Percentiles rank a stretch among this genome's conserved stretches.
phyloP scores from a whole-genome alignment of 30 jellyfish, hydroid and myxozoan species.

The Turritopsis dohrnii region DNA sequence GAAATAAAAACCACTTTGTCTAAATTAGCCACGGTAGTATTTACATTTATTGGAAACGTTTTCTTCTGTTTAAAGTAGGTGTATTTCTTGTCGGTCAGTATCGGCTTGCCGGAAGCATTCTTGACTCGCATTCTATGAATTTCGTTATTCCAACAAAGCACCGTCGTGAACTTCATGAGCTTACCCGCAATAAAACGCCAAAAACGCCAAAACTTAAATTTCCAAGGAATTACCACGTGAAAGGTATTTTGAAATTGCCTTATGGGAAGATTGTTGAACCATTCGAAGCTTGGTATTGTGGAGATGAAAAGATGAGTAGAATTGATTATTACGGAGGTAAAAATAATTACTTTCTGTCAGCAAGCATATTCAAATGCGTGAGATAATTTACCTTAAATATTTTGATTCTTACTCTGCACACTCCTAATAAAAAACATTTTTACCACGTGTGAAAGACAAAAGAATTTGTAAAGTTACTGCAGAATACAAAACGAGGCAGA shows the following conservation, averaged over 20 bases:
- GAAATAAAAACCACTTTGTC: no score
- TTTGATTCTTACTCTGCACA: no score
- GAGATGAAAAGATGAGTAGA: conserved; percentile 69
- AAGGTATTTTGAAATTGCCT: conserved; percentile 71
- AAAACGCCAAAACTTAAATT: conserved; percentile 36
- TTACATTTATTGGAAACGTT: not conserved
- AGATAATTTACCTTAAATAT: no score
- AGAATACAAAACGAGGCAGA: no score
- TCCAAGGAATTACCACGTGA: conserved; percentile 63
- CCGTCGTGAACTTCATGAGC: conserved; percentile 26
- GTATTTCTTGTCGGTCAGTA: conserved; percentile 35
- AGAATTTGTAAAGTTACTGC: no score
- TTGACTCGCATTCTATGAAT: conserved; percentile 2
- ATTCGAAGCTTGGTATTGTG: conserved; percentile 88
- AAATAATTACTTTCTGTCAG: not conserved
- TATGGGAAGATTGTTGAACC: conserved; percentile 89
- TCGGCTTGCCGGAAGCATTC: conserved; percentile 25
- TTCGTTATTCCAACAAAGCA: conserved; percentile 14
- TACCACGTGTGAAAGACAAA: no score
- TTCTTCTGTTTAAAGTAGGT: conserved; percentile 22
- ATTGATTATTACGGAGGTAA: conserved; percentile 92
- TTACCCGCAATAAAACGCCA: not conserved
- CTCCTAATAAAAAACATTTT: no score
- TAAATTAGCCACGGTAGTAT: no score
- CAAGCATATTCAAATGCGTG: no score